Conservation (phyloP, 2,888 invertebrate genomes). For the Andrena fulva region DNA sequence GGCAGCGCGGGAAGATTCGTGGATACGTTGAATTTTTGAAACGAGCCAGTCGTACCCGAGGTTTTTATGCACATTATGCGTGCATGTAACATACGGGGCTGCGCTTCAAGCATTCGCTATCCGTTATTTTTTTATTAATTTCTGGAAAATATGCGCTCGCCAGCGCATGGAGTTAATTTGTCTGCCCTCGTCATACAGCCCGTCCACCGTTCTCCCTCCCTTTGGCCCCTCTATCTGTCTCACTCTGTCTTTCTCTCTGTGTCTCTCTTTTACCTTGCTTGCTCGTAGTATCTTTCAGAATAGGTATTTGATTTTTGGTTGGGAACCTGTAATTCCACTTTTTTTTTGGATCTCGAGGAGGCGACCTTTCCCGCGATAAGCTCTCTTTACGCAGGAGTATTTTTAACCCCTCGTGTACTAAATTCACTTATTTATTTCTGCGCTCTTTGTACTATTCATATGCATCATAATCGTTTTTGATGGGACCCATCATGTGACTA, state of each 20-base stretch:
- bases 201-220: constrained; percentile 21
- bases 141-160: constrained; percentile 59
- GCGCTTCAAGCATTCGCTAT: constrained; percentile 37
- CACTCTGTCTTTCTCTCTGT: neutral
- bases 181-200: constrained; percentile 44
- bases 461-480: neutral
- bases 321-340: constrained; percentile 5
- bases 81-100: constrained; percentile 36
- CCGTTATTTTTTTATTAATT: constrained; percentile 64
- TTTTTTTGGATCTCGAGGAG: constrained; percentile 3
- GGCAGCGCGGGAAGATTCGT: constrained; percentile 10
- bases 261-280: constrained; percentile 5
- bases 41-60: constrained; percentile 40
- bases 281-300: constrained; percentile 31
- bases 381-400: constrained; percentile 1
- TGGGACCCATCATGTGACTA: too few species aligned
- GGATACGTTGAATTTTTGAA: constrained; percentile 51
- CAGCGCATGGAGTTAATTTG: constrained; percentile 53
- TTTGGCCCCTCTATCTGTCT: too few species aligned
- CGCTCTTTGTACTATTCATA: neutral
- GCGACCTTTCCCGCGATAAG: constrained; percentile 10
- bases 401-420: neutral
- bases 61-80: constrained; percentile 58
- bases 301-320: constrained; percentile 40
- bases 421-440: neutral